Evolutionary conservation across 2,888 invertebrate genomes (phyloP).

Genomic region (Philonicus albiceps): DNA sequence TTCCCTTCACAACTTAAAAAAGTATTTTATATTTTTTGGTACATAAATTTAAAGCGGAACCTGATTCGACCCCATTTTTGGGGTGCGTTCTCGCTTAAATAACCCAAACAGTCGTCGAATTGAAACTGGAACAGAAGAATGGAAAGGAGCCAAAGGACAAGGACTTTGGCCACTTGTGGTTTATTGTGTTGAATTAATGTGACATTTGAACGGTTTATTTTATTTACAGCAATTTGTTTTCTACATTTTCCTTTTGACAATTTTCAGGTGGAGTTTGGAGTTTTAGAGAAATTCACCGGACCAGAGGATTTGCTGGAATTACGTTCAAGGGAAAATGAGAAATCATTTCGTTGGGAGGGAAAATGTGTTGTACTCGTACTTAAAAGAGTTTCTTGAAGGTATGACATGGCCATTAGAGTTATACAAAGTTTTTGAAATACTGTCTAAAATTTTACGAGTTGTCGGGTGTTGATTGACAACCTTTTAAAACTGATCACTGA

Average conservation of each 20-base stretch:
- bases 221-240: background rate
- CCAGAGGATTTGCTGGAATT: background rate
- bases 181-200: slow-evolving; percentile 20
- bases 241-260: background rate
- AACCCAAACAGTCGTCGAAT: background rate
- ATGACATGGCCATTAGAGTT: background rate
- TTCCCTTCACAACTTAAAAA: background rate
- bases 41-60: background rate
- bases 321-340: background rate
- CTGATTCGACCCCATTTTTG: background rate
- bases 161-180: background rate
- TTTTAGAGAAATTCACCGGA: background rate
- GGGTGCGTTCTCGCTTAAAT: background rate
- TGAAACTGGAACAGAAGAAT: background rate
- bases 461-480: background rate
- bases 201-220: slow-evolving; percentile 2
- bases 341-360: background rate
- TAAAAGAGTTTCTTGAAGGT: background rate
- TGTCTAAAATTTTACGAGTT: background rate
- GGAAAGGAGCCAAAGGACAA: background rate
- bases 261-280: background rate
- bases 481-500: background rate
- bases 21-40: background rate
- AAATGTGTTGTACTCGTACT: background rate
- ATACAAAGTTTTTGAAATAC: background rate